Base-by-base conservation (phyloP, 2,113 vertebrate species). In the Oxygymnocypris stewartii region DNA sequence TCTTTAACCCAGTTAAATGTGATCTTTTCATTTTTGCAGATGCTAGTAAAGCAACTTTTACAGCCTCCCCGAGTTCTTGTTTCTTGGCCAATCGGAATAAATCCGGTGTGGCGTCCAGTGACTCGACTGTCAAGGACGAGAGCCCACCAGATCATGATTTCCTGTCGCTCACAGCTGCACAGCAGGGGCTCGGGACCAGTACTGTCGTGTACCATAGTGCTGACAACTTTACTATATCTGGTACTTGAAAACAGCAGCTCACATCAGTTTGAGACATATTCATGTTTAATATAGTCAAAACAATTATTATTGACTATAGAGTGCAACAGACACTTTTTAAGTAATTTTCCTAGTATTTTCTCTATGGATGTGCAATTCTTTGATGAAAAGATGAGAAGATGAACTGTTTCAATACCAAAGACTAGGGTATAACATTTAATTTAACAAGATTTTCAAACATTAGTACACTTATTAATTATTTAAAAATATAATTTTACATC, bases 41-140 rank as follows among this genome's bases (percentile, higher is more conserved):
- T 92, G 97, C 96, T 82, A 99, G 97, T 92, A 99, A 99, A 95
- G 97, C 97, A 4, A 94, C 98, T 7, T 98, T 99, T 90, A 96
- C 95, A 0, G 98, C 98, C 37, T 98, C 97, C 9, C 97, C 98
- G 0, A 99, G 97, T 88, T 99, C 98, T 76, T 99, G 98, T 91
- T 99, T 99, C 90, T 91, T 99, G 69, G 98, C 98, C 89, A 99
- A 96, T 91, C 97, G 97, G 84, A 99, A 94, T 93, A 99, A 98
- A 92, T 85, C 90, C 0, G 85, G 84, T 10, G 57, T 89, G 2
- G 84, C 93, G 84, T 54, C 91, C 88, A 92, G 59, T 1, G 97
- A 99, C 88, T 87, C 95, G 4, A 93, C 95, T 0, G 96, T 99
- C 84, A 99, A 99, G 94, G 97, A 98, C 0, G 98, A 99, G 91